Evolutionary conservation across 2,888 invertebrate genomes (phyloP), one percentile per base, ranked within the genome.

Genomic region (Erynnis tages): DNA sequence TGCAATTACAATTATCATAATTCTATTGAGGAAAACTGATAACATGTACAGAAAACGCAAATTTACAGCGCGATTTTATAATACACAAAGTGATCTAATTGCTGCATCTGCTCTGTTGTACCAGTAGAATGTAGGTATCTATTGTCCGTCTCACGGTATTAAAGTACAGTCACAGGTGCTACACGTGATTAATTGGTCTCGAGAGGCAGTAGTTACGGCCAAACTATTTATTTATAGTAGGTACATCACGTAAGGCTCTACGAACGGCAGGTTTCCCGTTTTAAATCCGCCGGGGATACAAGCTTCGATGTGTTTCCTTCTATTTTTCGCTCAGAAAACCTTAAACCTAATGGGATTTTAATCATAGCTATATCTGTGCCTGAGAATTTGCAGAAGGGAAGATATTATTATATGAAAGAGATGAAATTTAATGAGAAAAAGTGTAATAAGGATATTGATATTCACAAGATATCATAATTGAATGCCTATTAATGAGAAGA

Each of bases 161-260:
- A 75, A 73, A 75, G 71, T 71, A 70, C 67, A 71, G 72, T 70
- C 76, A 72, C 83, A 84, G 83, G 83, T 84, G 82, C 78, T 69
- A 65, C 61, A 50, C 53, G 67, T 83, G 83, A 85, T 83, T 82
- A 80, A 85, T 84, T 75, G 79, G 72, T 66, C 71, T 66, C 63
- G 62, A 67, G 78, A 75, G 76, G 65, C 64, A 63, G 61, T 64
- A 67, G 66, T 69, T 69, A 69, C 69, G 65, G 65, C 72, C 67
- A 67, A 74, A 72, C 76, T 78, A 76, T 78, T 75, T 76, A 74
- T 75, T 75, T 76, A 72, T 59, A 49, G 41, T 32, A 32, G 32
- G 32, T 70, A 71, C 66, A 48, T 60, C 64, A 64, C 65, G 65
- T 65, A 69, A 71, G 68, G 67, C 66, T 62, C 50, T 38, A 54